phyloP scores from a whole-genome alignment of 2,113 vertebrate species.

The Rhagologus leucostigma region DNA sequence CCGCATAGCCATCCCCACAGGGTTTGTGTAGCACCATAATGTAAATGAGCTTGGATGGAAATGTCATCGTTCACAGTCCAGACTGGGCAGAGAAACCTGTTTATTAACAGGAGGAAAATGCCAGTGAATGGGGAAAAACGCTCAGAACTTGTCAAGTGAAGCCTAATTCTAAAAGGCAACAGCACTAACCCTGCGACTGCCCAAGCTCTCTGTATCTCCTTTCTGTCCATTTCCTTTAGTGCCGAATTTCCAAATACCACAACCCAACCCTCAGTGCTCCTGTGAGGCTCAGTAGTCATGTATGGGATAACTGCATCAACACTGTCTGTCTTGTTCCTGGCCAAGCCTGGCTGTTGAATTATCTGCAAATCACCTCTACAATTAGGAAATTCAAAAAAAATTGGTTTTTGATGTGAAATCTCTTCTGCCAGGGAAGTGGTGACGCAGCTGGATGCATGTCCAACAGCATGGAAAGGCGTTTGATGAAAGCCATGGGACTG shows the following conservation, averaged over 20 bases:
- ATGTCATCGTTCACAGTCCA: neutral
- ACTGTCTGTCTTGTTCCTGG: neutral
- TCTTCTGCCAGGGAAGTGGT: neutral
- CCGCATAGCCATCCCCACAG: rapidly evolving
- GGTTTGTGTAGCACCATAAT: neutral
- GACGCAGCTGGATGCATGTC: neutral
- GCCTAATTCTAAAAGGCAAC: neutral
- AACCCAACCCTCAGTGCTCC: neutral
- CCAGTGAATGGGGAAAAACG: rapidly evolving
- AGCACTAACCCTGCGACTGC: neutral
- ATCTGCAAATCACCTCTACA: neutral
- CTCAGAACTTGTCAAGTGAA: neutral
- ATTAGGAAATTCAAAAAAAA: neutral
- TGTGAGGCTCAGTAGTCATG: rapidly evolving
- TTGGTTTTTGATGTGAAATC: neutral
- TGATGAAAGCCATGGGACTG: neutral
- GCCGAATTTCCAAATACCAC: neutral
- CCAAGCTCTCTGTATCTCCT: neutral
- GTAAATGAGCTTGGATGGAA: neutral
- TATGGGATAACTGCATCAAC: neutral
- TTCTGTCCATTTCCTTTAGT: neutral
- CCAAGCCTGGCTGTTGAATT: neutral
- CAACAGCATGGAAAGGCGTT: neutral
- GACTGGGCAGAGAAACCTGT: neutral
- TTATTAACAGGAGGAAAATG: neutral